Percentiles rank a stretch among this genome's conserved stretches.
Conservation (phyloP, 2,797 vertebrate genomes). For the Rhynchonycteris naso region DNA sequence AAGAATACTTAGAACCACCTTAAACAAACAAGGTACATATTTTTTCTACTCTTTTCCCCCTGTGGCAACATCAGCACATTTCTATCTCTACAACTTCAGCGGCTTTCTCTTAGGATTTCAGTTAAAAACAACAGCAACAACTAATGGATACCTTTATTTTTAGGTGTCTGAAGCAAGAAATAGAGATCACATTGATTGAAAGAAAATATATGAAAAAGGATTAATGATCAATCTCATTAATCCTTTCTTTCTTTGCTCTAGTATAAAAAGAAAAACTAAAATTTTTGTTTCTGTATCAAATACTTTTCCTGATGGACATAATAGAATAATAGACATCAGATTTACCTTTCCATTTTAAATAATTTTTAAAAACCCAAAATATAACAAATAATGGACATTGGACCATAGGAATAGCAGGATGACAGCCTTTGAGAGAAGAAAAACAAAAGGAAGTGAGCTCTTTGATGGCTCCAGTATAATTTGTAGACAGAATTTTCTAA, state of each 20-base stretch:
- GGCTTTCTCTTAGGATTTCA: not conserved
- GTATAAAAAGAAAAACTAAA: not conserved
- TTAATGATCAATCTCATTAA: not conserved
- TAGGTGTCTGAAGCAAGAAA: not conserved
- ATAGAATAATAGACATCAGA: not conserved
- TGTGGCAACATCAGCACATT: not conserved
- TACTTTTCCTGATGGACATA: not conserved
- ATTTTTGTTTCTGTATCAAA: not conserved
- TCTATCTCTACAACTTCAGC: not conserved
- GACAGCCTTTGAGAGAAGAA: not conserved
- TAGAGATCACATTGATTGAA: not conserved
- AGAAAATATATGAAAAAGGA: not conserved
- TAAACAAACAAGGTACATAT: not conserved
- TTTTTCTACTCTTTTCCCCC: not conserved
- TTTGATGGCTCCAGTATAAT: not conserved
- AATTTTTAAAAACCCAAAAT: not conserved
- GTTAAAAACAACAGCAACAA: not conserved
- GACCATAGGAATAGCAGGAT: not conserved
- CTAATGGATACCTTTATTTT: not conserved
- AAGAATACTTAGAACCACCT: not conserved
- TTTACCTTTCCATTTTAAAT: not conserved
- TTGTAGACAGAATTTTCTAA: not conserved
- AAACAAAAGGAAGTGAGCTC: not conserved
- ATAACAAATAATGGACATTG: not conserved
- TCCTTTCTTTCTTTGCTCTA: not conserved